Evolutionary conservation across 2,797 vertebrate genomes (phyloP).

Genomic region (Sebastes oblongus): DNA sequence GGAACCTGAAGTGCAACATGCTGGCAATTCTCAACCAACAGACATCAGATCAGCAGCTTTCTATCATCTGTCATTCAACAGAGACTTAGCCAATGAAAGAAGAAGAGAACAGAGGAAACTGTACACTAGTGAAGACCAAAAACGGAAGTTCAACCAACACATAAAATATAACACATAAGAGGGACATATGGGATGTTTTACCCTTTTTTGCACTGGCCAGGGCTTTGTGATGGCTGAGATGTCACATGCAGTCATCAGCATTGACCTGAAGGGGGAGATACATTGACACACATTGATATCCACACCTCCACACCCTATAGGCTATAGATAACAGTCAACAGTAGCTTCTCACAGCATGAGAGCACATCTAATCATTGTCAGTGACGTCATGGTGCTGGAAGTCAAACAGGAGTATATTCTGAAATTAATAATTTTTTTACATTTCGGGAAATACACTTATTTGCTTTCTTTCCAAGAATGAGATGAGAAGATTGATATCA

Average conservation of each 20-base stretch:
- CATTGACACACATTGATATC: background rate
- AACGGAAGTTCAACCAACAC: background rate
- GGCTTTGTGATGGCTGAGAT: slow-evolving; percentile 99
- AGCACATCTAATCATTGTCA: background rate
- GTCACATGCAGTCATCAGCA: slow-evolving; percentile 99
- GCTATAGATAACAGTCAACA: background rate
- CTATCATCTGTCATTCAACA: background rate
- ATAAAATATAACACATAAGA: background rate
- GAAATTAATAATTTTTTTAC: background rate
- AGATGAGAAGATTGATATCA: background rate
- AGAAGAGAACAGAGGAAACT: background rate
- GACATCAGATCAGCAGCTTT: background rate
- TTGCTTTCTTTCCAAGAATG: background rate
- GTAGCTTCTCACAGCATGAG: background rate
- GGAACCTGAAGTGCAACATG: background rate
- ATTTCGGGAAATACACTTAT: background rate
- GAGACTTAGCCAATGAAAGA: too few relatives aligned
- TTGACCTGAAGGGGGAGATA: slow-evolving; percentile 84
- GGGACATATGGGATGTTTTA: slow-evolving; percentile 49
- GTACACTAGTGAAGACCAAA: background rate
- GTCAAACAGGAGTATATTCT: background rate
- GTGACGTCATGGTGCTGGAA: background rate
- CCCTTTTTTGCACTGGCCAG: slow-evolving; percentile 96
- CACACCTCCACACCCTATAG: background rate
- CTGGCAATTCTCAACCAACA: background rate